Evolutionary conservation across 2,888 invertebrate species (phyloP), one percentile per base, ranked within the genome.

Genomic region (Drosophila macrospina): DNA sequence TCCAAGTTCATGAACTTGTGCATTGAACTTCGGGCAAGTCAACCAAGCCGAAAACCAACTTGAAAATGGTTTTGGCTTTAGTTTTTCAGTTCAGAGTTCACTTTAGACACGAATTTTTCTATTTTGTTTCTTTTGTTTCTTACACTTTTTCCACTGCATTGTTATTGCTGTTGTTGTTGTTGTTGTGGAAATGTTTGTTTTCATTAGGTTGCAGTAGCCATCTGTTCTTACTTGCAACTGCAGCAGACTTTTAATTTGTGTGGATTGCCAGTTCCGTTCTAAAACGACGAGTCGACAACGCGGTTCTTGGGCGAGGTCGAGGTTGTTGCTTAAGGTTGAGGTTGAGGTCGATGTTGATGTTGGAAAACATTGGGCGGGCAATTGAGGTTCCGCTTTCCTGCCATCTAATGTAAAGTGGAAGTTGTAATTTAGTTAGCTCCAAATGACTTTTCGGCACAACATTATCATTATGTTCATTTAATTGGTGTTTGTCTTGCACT

Each of bases 1-100:
- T 66, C 74, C 89, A 86, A 89, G 89, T 86, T 89, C 89, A 86
- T 89, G 85, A 86, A 86, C 85, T 86, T 86, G 86, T 80, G 78
- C 89, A 89, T 84, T 89, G 89, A 84, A 84, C 83, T 84, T 84
- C 69, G 69, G 70, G 63, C 69, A 63, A 74, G 61, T 48, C 72
- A 81, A 62, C 65, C 69, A 80, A 84, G 81, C 75, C 70, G 71
- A 73, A 71, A 80, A 68, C 71, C 68, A 85, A 85, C 80, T 83
- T 76, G 47, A 74, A 72, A 78, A 69, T 75, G 69, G 64, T 61
- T 81, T 74, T 73, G 62, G 52, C 41, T 51, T 48, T 48, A 63
- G 41, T 71, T 56, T 63, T 62, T 47, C 51, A 41, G 55, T 50
- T 42, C 15, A 37, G 45, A 62, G 52, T 54, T 51, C 57, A 63